Evolutionary conservation across 2,797 vertebrate species (phyloP).

Genomic region (Coregonus sp.): DNA sequence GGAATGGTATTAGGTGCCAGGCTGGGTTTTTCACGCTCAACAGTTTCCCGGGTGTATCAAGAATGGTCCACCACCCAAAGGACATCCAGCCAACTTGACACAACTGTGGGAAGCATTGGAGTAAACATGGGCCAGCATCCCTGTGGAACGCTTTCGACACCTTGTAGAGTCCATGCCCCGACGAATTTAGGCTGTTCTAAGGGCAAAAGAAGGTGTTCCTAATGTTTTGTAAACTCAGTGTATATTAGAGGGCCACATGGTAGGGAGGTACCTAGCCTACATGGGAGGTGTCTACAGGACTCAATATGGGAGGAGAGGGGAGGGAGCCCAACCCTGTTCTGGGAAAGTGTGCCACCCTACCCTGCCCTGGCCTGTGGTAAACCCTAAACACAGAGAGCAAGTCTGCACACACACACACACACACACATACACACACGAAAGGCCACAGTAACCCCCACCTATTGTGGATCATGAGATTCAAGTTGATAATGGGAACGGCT

Average conservation of each 20-base stretch:
- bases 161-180: too few relatives aligned
- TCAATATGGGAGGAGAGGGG: background rate
- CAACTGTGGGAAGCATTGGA: too few relatives aligned
- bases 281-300: background rate
- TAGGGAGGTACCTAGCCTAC: background rate
- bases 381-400: slow-evolving; percentile 66
- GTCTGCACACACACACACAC: background rate
- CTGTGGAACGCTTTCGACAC: too few relatives aligned
- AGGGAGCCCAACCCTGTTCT: slow-evolving; percentile 67
- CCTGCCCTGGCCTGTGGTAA: slow-evolving; percentile 56
- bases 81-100: too few relatives aligned
- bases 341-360: slow-evolving; percentile 65
- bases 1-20: too few relatives aligned
- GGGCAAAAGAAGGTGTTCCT: background rate
- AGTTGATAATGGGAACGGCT: slow-evolving; percentile 28
- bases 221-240: slow-evolving; percentile 1
- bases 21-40: too few relatives aligned
- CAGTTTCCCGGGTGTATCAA: too few relatives aligned
- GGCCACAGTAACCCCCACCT: background rate
- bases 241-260: background rate
- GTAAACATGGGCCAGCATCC: too few relatives aligned
- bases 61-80: too few relatives aligned
- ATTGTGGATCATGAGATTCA: slow-evolving; percentile 7
- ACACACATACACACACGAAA: background rate
- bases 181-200: too few relatives aligned